These are phyloP conservation scores for Drosophila silvestris DNA, from an alignment of 2,888 invertebrate species.

Conservation along the genomic window DNA sequence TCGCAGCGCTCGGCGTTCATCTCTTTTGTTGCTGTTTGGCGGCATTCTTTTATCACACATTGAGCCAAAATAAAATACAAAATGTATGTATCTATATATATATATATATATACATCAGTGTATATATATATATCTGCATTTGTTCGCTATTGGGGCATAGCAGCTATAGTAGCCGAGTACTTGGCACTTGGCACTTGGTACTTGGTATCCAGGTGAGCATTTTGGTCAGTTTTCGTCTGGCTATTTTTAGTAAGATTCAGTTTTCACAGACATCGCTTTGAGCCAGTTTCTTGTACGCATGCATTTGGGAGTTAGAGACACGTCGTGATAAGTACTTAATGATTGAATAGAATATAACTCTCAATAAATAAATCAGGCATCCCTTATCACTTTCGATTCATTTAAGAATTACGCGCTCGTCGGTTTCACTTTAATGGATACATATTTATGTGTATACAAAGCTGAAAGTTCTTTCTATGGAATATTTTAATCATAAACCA, in stretches of 20 bases:
- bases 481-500: slow-evolving; percentile 4
- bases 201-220: slow-evolving; percentile 19
- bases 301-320: no score
- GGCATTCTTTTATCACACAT: slow-evolving; percentile 61
- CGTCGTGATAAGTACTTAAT: not conserved
- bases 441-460: not conserved
- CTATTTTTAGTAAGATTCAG: slow-evolving; percentile 19
- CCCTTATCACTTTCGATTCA: not conserved
- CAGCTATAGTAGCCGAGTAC: not conserved
- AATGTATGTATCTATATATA: not conserved
- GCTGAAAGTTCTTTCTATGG: not conserved
- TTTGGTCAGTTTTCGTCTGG: not conserved
- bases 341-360: not conserved
- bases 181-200: slow-evolving; percentile 12
- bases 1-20: not conserved
- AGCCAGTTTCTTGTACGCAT: no score
- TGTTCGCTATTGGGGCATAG: slow-evolving; percentile 16
- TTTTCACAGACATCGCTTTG: not conserved
- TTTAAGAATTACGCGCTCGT: not conserved
- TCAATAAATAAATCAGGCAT: not conserved
- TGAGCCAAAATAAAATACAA: slow-evolving; percentile 16
- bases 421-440: not conserved
- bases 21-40: slow-evolving; percentile 34
- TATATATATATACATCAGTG: no score
- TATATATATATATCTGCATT: slow-evolving; percentile 7